These are phyloP conservation scores for Volucella bombylans DNA, from an alignment of 2,888 invertebrate species.

Conservation along the genomic window DNA sequence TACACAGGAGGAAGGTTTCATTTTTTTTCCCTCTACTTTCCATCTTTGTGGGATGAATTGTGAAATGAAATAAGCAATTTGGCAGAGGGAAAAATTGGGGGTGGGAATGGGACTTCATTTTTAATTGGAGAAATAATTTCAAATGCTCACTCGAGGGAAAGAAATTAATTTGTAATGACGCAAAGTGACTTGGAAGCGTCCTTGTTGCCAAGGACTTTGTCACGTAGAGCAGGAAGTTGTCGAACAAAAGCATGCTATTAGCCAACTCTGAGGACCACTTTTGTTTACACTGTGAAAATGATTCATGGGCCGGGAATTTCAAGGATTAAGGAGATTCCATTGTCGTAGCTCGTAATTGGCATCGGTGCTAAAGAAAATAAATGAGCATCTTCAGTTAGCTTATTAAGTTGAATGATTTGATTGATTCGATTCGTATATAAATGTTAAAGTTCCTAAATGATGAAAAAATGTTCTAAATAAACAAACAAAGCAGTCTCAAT, in stretches of 20 bases:
- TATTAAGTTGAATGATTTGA: too few species aligned
- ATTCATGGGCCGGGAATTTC: too few species aligned
- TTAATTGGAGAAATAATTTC: slow-evolving; percentile 29
- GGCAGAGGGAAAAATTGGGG: background rate
- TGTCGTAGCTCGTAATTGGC: too few species aligned
- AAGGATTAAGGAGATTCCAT: too few species aligned
- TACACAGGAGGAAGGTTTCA: slow-evolving; percentile 8
- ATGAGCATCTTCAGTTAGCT: too few species aligned
- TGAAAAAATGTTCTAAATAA: too few species aligned
- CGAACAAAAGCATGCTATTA: background rate
- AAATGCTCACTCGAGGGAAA: slow-evolving; percentile 7
- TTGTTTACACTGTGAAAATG: too few species aligned
- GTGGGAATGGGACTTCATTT: background rate
- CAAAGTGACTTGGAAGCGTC: background rate
- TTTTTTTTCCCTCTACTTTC: slow-evolving; percentile 6
- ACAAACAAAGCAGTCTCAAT: too few species aligned
- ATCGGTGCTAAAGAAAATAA: too few species aligned
- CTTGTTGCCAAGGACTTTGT: background rate
- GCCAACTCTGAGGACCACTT: too few species aligned
- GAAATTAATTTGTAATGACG: background rate
- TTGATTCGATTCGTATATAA: too few species aligned
- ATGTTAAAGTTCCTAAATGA: too few species aligned
- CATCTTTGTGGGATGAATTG: background rate
- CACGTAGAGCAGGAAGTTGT: background rate
- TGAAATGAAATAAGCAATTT: slow-evolving; percentile 4